Conservation (phyloP, 1,140 invertebrate genomes). For the Melitaea cinxia region DNA sequence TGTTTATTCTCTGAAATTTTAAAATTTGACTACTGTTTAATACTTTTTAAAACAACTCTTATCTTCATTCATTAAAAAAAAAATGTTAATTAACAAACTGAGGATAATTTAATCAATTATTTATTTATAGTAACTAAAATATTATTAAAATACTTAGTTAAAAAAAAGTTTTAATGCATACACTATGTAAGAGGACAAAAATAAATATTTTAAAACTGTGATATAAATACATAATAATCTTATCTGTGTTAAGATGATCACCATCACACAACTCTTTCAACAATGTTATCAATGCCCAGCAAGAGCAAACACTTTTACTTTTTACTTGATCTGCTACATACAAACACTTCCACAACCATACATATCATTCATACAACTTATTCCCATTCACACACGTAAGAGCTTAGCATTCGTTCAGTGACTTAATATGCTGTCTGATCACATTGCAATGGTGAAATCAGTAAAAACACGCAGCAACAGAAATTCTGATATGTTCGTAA, state of each 20-base stretch:
- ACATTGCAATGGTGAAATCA: constrained; percentile 75
- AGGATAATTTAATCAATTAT: too few relatives aligned
- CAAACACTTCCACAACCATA: constrained; percentile 18
- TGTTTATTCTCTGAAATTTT: neutral
- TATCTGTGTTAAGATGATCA: neutral
- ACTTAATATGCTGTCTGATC: constrained; percentile 58
- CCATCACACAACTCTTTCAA: constrained; percentile 38
- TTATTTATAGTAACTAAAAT: too few relatives aligned
- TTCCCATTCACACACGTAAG: constrained; percentile 24
- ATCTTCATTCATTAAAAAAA: neutral
- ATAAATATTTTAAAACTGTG: too few relatives aligned
- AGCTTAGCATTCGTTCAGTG: constrained; percentile 44
- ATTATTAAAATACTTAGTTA: too few relatives aligned
- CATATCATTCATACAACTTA: constrained; percentile 29
- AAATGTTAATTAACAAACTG: neutral
- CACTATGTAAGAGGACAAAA: too few relatives aligned
- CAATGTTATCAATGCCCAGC: constrained; percentile 42
- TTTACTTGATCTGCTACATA: constrained; percentile 35
- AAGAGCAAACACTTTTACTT: constrained; percentile 45
- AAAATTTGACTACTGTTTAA: neutral
- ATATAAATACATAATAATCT: neutral
- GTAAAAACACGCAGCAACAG: constrained; percentile 49
- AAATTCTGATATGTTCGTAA: constrained; percentile 28
- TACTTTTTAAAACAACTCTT: neutral
- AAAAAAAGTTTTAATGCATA: too few relatives aligned